phyloP scores from a whole-genome alignment of 1,140 invertebrate species.

The Drosophila tristis region DNA sequence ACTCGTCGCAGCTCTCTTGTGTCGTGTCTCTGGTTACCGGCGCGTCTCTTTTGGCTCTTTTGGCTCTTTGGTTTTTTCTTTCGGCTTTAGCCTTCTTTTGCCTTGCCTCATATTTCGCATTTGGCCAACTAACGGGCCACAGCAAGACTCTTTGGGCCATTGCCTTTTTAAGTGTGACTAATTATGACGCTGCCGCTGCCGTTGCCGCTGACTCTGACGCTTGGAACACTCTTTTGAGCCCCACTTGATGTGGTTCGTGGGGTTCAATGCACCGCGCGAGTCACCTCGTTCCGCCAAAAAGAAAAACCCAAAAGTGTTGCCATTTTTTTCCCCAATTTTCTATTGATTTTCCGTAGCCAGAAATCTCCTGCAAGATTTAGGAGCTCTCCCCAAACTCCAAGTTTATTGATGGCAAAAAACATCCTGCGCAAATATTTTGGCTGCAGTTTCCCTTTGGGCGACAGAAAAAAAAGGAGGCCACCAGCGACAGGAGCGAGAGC shows the following conservation, averaged over 20 bases:
- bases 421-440: conserved; percentile 65
- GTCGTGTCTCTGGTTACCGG: conserved; percentile 56
- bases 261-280: conserved; percentile 55
- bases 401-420: conserved; percentile 8
- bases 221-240: not conserved
- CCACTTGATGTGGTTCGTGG: not conserved
- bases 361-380: conserved; percentile 29
- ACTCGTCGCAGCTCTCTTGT: conserved; percentile 38
- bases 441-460: conserved; percentile 36
- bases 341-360: conserved; percentile 48
- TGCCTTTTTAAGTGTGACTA: conserved; percentile 80
- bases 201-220: too few species aligned
- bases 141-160: conserved; percentile 68
- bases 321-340: conserved; percentile 36
- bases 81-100: conserved; percentile 28
- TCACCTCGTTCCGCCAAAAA: not conserved
- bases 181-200: conserved; percentile 65
- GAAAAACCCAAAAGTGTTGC: conserved; percentile 30
- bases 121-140: conserved; percentile 61
- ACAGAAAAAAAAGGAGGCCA: too few species aligned
- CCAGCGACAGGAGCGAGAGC: too few species aligned
- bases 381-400: conserved; percentile 5
- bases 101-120: conserved; percentile 71
- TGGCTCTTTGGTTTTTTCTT: conserved; percentile 16
- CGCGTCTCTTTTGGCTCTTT: not conserved